These are phyloP conservation scores for Tenthredo amoena DNA, from an alignment of 2,888 invertebrate species.

Conservation along the genomic window DNA sequence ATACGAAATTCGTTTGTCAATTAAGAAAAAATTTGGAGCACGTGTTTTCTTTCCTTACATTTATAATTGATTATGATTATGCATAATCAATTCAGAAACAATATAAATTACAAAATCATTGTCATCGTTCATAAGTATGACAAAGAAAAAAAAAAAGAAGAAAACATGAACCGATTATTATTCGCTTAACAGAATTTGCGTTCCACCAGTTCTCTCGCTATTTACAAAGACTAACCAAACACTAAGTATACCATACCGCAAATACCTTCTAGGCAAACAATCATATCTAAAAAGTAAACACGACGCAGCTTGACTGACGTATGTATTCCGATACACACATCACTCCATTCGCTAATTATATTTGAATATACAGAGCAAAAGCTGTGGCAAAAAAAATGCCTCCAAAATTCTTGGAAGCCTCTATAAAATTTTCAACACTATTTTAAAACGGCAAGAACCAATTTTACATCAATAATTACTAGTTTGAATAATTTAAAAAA, in stretches of 20 bases:
- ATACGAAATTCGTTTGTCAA: background rate
- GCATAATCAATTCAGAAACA: no score
- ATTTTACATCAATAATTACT: no score
- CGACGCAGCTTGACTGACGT: background rate
- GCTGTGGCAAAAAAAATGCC: background rate
- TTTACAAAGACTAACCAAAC: background rate
- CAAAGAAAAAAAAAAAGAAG: no score
- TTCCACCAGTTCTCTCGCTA: background rate
- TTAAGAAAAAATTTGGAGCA: background rate
- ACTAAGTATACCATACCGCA: background rate
- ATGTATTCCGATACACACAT: background rate
- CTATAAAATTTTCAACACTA: no score
- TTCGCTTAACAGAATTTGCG: background rate
- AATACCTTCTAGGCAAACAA: constrained; percentile 7
- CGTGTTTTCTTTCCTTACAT: no score
- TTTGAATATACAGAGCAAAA: background rate
- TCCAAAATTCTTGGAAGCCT: background rate
- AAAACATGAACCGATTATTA: background rate
- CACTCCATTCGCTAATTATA: background rate
- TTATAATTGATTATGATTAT: no score
- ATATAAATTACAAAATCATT: no score
- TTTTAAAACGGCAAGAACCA: no score
- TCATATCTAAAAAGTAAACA: background rate
- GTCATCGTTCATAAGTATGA: no score
- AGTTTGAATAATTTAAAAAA: no score